Conservation (phyloP, 2,113 vertebrate species). For the Caranx ignobilis region DNA sequence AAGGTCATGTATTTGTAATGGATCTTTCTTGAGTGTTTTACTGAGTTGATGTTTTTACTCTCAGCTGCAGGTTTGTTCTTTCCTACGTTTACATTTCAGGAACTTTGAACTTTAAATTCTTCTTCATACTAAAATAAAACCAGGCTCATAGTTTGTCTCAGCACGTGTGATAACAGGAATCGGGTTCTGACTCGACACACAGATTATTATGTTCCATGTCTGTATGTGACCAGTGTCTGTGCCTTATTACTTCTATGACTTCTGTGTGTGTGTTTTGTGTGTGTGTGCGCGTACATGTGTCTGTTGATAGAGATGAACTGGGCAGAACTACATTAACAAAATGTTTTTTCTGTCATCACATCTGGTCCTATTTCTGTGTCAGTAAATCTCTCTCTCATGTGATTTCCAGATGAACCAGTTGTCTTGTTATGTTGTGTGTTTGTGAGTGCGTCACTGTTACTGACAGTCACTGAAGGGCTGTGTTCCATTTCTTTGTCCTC, state of each 20-base stretch:
- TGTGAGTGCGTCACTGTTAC: background rate
- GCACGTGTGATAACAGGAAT: background rate
- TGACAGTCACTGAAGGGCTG: background rate
- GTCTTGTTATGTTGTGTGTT: background rate
- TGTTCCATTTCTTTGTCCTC: background rate
- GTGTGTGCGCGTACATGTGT: background rate
- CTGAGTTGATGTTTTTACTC: constrained; percentile 32
- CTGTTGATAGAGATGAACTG: background rate
- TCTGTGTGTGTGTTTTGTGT: constrained; percentile 28
- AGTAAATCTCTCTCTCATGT: constrained; percentile 10
- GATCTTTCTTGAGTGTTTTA: constrained; percentile 13
- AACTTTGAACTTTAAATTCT: constrained; percentile 18
- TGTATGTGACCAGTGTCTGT: constrained; percentile 56
- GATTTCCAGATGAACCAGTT: too few relatives aligned
- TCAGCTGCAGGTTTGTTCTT: constrained; percentile 1
- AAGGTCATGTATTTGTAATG: too few relatives aligned
- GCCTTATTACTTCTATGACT: constrained; percentile 59
- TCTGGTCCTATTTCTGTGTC: constrained; percentile 23
- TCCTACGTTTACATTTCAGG: constrained; percentile 15
- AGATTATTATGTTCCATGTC: constrained; percentile 18
- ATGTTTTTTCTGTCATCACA: constrained; percentile 14
- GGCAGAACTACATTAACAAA: background rate
- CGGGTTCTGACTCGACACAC: background rate
- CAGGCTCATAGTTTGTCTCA: background rate
- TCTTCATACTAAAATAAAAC: too few relatives aligned